Evolutionary conservation across 2,888 invertebrate genomes (phyloP), one percentile per base, ranked within the genome.

Genomic region (Morpho deidamia): DNA sequence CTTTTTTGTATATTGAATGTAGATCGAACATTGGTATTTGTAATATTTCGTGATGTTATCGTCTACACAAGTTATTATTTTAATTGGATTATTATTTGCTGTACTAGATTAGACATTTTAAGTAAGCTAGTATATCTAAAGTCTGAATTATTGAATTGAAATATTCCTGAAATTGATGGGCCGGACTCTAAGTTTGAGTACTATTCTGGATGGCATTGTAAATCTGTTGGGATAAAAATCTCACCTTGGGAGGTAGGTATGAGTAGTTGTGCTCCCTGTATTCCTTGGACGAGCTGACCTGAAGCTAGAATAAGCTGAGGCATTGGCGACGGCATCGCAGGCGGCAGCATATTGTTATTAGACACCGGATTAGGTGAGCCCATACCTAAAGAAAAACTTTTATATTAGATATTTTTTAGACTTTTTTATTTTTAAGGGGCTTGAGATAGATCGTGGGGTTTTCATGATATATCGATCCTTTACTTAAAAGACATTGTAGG

Each of bases 211-310:
- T 14, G 14, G 14, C 14, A 14, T 14, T 14, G 14, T 1, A 14
- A 14, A 14, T 1, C 14, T 14, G 14, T 14, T 14, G 5, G 5
- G 23, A 5, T 3, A 46, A 34, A 23, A n/a, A 44, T 14, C 12
- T 34, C 86, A 96, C 97, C 97, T 93, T 97, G 97, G 60, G 97
- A 96, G 52, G 98, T 98, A 49, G 98, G 98, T 88, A 98, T 98
- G 70, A 98, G 93, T 55, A 98, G 92, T 78, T 98, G 98, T 44
- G 97, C 97, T 10, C 97, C 97, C 84, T 97, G 97, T 68, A 97
- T 96, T 65, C 97, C 97, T 81, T 97, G 97, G 57, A 96, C 95
- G 74, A 97, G 92, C 84, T 97, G 97, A 51, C 97, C 97, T 56
- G 96, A 96, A 58, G 97, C 96, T 67, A 97, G 91, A 76, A 97